Conservation (phyloP, 2,888 invertebrate species). For the Gryllus longicercus region DNA sequence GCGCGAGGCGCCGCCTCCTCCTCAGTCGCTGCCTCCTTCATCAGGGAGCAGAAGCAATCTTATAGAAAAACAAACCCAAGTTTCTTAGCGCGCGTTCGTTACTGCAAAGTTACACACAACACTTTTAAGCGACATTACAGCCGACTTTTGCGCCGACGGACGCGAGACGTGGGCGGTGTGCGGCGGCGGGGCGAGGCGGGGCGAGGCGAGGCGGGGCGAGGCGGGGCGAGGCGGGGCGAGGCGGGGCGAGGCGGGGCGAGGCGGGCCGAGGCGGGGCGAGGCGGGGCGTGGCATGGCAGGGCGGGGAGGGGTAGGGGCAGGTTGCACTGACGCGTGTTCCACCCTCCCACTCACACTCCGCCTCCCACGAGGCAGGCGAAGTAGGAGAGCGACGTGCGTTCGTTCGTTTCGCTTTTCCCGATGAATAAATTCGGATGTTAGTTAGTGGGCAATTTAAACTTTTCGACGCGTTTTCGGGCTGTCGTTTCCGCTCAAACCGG, state of each 20-base stretch:
- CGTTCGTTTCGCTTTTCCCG: conserved; percentile 17
- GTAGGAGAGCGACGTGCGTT: background rate
- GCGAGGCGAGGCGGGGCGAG: background rate
- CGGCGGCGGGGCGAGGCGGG: background rate
- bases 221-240: background rate
- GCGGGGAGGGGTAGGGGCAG: background rate
- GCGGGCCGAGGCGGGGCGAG: background rate
- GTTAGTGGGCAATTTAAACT: conserved; percentile 17
- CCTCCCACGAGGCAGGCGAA: background rate
- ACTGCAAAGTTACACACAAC: conserved; percentile 17
- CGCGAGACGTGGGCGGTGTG: background rate
- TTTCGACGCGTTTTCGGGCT: background rate
- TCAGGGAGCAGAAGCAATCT: conserved; percentile 2
- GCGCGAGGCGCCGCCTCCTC: background rate
- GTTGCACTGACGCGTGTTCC: background rate
- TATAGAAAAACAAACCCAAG: conserved; percentile 17
- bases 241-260: background rate
- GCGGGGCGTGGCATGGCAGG: background rate
- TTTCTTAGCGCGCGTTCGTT: conserved; percentile 17
- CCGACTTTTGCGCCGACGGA: conserved; percentile 7
- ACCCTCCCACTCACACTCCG: background rate
- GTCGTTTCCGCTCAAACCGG: conserved; percentile 1
- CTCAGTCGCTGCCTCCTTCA: background rate
- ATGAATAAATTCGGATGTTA: conserved; percentile 17
- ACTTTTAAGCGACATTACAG: conserved; percentile 17